Base-by-base conservation (phyloP, 2,113 vertebrate genomes). In the Propithecus coquereli region DNA sequence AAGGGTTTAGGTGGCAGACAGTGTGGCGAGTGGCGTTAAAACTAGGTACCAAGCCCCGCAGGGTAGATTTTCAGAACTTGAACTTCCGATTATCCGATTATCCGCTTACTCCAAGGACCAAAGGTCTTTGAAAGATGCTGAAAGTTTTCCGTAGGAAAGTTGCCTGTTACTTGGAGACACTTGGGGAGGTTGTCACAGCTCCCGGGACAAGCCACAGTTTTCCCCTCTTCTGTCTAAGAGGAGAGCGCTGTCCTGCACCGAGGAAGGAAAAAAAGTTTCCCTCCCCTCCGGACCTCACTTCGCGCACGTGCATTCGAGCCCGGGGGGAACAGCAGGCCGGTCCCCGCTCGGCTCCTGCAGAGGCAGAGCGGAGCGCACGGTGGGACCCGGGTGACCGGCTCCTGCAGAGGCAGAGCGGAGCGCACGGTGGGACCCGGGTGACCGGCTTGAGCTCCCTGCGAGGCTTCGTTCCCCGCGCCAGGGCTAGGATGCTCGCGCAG, bases 301-400 rank as follows among this genome's bases (percentile, higher is more conserved):
- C 43, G 12, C 1, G 14, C 1, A 0, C 7, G 18, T 12, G 52
- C 27, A 47, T 47, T 34, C 34, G 4, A 68, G 25, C 52, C n/a
- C 5, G 40, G 34, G 66, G 20, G 16, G 27, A 43, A 32, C 40
- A 4, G 37, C 52, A 13, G 59, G 25, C 63, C 14, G 0, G 13
- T 3, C 57, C 73, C 4, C 22, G 14, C 79, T 54, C 3, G 0
- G 1, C 9, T 14, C 65, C 30, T 4, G 10, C 71, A 40, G 50
- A 68, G 32, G 65, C 20, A 27, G 45, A 88, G 65, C 59, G 4
- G 34, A 30, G 87, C 0, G 93, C 66, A 40, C 34, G 1, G 7
- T 52, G 27, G 37, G 37, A 47, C 12, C 50, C 13, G 3, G 18
- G 40, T 5, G 5, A 18, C 34, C 0, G 27, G 52, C 52, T 27